phyloP scores from a whole-genome alignment of 1,140 invertebrate genomes.

The Whitmania pigra region DNA sequence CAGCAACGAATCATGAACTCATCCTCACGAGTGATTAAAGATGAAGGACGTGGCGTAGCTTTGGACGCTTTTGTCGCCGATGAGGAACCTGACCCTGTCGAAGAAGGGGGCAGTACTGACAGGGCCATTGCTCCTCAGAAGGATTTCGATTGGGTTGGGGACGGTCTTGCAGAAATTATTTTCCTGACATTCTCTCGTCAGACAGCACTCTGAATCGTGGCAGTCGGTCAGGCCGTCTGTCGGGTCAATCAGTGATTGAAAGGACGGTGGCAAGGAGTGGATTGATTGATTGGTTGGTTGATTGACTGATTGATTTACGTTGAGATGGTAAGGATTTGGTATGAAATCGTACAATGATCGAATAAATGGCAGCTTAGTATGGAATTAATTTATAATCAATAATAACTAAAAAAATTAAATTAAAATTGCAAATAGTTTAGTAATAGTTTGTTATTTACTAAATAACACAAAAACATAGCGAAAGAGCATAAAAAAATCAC shows the following conservation, averaged over 20 bases:
- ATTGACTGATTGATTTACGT: neutral
- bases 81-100: slow-evolving; percentile 91
- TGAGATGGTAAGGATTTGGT: too few relatives aligned
- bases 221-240: slow-evolving; percentile 89
- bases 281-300: neutral
- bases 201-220: slow-evolving; percentile 92
- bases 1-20: too few relatives aligned
- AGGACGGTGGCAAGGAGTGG: neutral
- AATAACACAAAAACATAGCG: neutral
- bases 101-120: slow-evolving; percentile 92
- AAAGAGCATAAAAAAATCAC: too few relatives aligned
- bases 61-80: slow-evolving; percentile 91
- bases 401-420: neutral
- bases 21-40: slow-evolving; percentile 80
- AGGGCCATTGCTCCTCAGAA: slow-evolving; percentile 81
- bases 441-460: neutral
- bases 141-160: slow-evolving; percentile 76
- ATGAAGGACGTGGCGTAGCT: slow-evolving; percentile 83
- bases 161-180: slow-evolving; percentile 78
- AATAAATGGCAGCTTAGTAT: too few relatives aligned
- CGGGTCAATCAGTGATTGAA: slow-evolving; percentile 30
- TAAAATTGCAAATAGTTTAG: neutral
- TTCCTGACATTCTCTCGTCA: slow-evolving; percentile 55
- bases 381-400: neutral
- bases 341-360: too few relatives aligned